Evolutionary conservation across 2,888 invertebrate genomes (phyloP), one percentile per base, ranked within the genome.

Genomic region (Melanotus villosus): DNA sequence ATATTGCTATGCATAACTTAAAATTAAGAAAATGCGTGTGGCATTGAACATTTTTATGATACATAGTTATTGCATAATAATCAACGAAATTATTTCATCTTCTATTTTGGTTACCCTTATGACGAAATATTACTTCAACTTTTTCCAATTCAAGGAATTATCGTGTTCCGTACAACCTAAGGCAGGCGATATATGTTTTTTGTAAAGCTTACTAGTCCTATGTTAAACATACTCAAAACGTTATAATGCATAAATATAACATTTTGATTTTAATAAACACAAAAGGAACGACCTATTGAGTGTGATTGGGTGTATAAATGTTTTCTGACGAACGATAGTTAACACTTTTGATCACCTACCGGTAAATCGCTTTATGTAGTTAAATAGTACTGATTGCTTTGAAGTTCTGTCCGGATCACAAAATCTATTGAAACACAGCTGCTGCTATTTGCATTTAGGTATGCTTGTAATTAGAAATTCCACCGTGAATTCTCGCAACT

Each of bases 181-280:
- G n/a, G n/a, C n/a, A n/a, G n/a, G n/a, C n/a, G n/a, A 73, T 5
- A 79, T 76, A 50, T 78, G 78, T 58, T 75, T 76, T 72, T 75
- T 78, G 30, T 30, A 23, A 45, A 65, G 38, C 68, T 65, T 69
- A 43, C 65, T 58, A 34, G 70, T 26, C 34, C 65, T 68, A 69
- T n/a, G 76, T 69, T 73, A 78, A 72, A 75, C 71, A 73, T 58
- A 77, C 65, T 54, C 71, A 70, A 69, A 76, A 50, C 72, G 77
- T 78, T 76, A 80, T 75, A 73, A 77, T 18, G 43, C 7, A 32
- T 12, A 57, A 47, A 65, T 60, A 26, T 65, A 60, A 65, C 69
- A 69, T 54, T 65, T 60, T 52, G n/a, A 45, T 54, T 45, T n/a
- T 45, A 45, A 45, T 19, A 45, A 45, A 45, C 19, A 2, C 45